Evolutionary conservation across 2,113 vertebrate genomes (phyloP), one percentile per base, ranked within the genome.

Genomic region (Eclectus roratus): DNA sequence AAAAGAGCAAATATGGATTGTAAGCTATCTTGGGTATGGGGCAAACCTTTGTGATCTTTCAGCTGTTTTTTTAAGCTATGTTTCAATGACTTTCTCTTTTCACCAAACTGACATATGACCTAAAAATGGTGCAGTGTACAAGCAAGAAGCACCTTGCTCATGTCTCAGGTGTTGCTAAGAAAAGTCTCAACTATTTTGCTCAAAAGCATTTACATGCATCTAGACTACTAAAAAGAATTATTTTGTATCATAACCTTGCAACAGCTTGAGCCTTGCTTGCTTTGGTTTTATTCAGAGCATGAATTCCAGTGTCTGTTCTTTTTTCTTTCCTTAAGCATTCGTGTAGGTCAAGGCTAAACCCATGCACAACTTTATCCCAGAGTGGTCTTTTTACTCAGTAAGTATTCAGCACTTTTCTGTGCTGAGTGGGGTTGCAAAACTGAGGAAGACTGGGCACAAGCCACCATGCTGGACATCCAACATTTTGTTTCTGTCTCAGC

Each of bases 241-340:
- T 28, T 9, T 35, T 18, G 7, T 33, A 18, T 60, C 14, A 31
- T 39, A 66, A 31, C 7, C 6, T 64, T 64, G 37, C 47, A 49
- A 71, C 3, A 41, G 5, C 3, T 13, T 64, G 21, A 64, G 12
- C 17, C 5, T 53, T 58, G 5, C 63, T 69, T 70, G 23, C 27
- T 82, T 64, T 71, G 23, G 24, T 31, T 50, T 58, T n/a, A 35
- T 58, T 31, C 37, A 71, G 33, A 46, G 10, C 9, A 47, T 1
- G 2, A 52, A 83, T 65, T 52, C 19, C 35, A 61, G 16, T 25
- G 3, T 3, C 6, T 8, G 5, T 2, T 1, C 43, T 3, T 35
- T 55, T 81, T 92, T 31, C 8, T 79, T 58, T 41, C 4, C 9
- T 64, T 82, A 28, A 39, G 21, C 31, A 63, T 28, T 19, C 2